These are phyloP conservation scores for Calosoma granatense DNA, from an alignment of 1,140 invertebrate genomes.

Conservation along the genomic window DNA sequence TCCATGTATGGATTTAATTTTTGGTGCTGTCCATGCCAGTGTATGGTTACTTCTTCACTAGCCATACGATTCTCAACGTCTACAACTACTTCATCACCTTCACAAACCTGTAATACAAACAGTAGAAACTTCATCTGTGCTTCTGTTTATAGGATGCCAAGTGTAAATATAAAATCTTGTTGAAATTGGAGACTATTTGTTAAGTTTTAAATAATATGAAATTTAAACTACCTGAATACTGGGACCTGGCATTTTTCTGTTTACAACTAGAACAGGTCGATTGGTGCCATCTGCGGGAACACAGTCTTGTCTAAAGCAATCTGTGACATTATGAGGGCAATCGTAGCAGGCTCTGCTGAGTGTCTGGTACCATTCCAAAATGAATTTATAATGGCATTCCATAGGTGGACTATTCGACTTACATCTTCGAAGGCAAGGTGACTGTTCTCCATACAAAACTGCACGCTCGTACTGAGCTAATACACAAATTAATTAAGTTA, in stretches of 20 bases:
- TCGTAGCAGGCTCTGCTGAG: slow-evolving; percentile 76
- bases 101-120: slow-evolving; percentile 26
- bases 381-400: slow-evolving; percentile 55
- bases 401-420: slow-evolving; percentile 37
- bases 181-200: too few species aligned
- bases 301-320: slow-evolving; percentile 44
- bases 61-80: slow-evolving; percentile 70
- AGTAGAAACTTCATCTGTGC: too few species aligned
- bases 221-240: slow-evolving; percentile 37
- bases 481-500: too few species aligned
- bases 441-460: slow-evolving; percentile 19
- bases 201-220: not conserved
- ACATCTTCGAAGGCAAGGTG: slow-evolving; percentile 41
- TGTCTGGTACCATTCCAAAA: slow-evolving; percentile 62
- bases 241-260: slow-evolving; percentile 50
- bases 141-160: too few species aligned
- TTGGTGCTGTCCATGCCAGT: slow-evolving; percentile 79
- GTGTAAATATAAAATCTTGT: too few species aligned
- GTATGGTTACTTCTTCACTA: slow-evolving; percentile 67
- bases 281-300: slow-evolving; percentile 45
- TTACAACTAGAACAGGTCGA: slow-evolving; percentile 42
- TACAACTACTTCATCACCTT: slow-evolving; percentile 43
- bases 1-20: slow-evolving; percentile 72
- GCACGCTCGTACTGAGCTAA: too few species aligned
- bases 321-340: slow-evolving; percentile 45